Conservation (phyloP, 2,888 invertebrate genomes). For the Caprella mutica region DNA sequence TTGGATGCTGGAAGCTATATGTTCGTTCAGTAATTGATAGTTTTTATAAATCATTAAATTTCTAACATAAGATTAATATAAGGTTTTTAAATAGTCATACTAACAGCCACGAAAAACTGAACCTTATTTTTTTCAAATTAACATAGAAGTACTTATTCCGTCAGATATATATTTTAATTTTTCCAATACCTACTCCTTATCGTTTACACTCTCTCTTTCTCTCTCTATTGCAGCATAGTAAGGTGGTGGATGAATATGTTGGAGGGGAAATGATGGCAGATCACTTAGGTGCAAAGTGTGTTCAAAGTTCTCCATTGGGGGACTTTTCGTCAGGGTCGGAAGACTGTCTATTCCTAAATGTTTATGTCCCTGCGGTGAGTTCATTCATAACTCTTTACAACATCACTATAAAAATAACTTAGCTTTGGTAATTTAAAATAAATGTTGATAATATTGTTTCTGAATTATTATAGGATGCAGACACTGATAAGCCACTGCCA, state of each 20-base stretch:
- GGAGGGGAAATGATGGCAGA: neutral
- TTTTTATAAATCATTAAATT: no score
- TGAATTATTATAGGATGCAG: neutral
- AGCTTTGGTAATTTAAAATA: no score
- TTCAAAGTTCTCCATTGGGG: slow-evolving; percentile 11
- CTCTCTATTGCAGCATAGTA: neutral
- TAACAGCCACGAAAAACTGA: no score
- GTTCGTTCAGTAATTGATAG: no score
- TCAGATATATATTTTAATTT: no score
- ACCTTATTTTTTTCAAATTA: no score
- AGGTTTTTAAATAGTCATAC: no score
- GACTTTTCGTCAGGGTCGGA: slow-evolving; percentile 11
- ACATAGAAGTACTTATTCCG: no score
- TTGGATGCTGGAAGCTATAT: no score
- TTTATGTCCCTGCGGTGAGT: slow-evolving; percentile 14
- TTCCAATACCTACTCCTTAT: neutral
- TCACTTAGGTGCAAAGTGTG: slow-evolving; percentile 14
- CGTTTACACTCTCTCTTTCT: neutral
- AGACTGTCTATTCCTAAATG: slow-evolving; percentile 17
- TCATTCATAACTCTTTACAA: no score
- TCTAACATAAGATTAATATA: no score
- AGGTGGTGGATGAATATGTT: neutral
- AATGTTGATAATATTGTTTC: neutral
- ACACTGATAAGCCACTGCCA: slow-evolving; percentile 36
- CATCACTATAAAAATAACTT: no score